These are phyloP conservation scores for Mus musculus DNA, from an alignment of 2,113 vertebrate species.

Conservation along the genomic window DNA sequence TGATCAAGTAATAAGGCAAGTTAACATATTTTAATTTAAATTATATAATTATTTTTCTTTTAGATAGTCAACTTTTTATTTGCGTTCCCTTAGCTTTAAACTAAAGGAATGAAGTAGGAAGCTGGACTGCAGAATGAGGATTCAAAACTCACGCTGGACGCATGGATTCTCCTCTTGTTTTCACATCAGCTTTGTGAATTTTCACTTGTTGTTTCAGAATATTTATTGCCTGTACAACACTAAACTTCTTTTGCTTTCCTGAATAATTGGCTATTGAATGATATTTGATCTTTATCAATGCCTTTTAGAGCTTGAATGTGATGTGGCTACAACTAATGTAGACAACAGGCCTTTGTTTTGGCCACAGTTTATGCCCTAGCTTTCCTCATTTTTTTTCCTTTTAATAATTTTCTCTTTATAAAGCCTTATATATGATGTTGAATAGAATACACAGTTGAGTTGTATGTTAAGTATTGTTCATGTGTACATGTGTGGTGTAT, in stretches of 20 bases:
- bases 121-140: background rate
- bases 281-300: background rate
- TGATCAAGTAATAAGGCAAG: background rate
- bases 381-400: background rate
- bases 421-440: background rate
- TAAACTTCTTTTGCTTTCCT: background rate
- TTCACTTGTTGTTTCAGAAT: background rate
- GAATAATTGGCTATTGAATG: background rate
- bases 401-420: background rate
- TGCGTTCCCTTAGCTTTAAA: background rate
- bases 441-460: background rate
- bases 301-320: background rate
- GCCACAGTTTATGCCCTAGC: background rate
- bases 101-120: constrained; percentile 8
- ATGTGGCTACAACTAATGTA: background rate
- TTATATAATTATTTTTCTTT: background rate
- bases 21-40: background rate
- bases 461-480: background rate
- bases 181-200: background rate
- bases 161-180: background rate
- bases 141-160: background rate
- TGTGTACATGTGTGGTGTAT: background rate
- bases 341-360: background rate
- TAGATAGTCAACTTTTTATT: background rate
- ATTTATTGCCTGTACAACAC: background rate